Percentiles rank a stretch among this genome's conserved stretches.
Evolutionary conservation across 2,113 vertebrate species (phyloP).

Genomic region (Genyomyrus donnyi): DNA sequence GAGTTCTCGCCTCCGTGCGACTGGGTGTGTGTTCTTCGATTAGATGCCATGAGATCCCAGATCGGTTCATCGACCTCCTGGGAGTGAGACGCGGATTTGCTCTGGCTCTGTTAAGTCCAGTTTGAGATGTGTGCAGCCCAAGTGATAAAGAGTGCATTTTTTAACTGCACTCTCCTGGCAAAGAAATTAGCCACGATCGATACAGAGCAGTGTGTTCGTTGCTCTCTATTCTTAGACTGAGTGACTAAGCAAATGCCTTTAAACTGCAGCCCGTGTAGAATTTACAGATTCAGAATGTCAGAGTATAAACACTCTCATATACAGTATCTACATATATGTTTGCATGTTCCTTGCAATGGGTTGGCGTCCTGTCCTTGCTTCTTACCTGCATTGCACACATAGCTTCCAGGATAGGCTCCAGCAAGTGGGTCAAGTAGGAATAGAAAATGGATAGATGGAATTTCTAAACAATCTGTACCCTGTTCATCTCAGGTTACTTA

Average conservation of each 20-base stretch:
- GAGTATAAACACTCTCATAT: background rate
- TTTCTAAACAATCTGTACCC: background rate
- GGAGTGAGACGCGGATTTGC: background rate
- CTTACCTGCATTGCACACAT: background rate
- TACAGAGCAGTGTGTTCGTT: background rate
- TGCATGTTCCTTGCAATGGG: background rate
- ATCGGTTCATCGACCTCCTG: background rate
- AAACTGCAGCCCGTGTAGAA: background rate
- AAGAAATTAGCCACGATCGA: background rate
- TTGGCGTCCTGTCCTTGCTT: background rate
- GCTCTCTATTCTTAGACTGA: background rate
- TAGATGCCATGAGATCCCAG: background rate
- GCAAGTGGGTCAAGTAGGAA: background rate
- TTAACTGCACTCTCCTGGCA: background rate
- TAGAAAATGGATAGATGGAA: no score
- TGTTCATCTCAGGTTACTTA: background rate
- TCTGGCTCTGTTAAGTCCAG: background rate
- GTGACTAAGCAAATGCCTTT: background rate
- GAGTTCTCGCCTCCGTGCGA: background rate
- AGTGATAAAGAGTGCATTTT: background rate
- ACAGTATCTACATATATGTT: background rate
- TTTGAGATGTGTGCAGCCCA: background rate
- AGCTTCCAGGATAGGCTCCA: background rate
- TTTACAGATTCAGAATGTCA: background rate
- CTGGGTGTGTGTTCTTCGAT: background rate